phyloP scores from a whole-genome alignment of 2,797 vertebrate genomes.

The Pangasius macronema region DNA sequence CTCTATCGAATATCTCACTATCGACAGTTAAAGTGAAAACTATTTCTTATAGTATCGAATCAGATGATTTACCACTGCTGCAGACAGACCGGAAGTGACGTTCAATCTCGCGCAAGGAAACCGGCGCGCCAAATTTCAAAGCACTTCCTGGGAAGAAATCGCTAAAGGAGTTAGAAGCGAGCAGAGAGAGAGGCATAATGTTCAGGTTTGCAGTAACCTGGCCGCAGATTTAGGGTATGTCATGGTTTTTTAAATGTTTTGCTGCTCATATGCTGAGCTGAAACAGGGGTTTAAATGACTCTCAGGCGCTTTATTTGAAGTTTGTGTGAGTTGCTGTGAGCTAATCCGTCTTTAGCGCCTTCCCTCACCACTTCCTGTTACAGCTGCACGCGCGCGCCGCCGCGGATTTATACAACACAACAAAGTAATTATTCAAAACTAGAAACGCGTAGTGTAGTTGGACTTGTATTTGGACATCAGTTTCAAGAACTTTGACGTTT shows the following conservation, averaged over 20 bases:
- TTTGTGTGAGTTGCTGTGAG: not conserved
- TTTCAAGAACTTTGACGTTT: not conserved
- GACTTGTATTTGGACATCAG: not conserved
- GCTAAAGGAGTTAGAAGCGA: slow-evolving; percentile 37
- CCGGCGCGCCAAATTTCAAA: slow-evolving; percentile 88
- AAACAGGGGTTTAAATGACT: not conserved
- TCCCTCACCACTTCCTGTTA: slow-evolving; percentile 3
- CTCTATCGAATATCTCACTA: not conserved
- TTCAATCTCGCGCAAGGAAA: slow-evolving; percentile 64
- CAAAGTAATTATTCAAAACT: not conserved
- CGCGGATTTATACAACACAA: too few species aligned
- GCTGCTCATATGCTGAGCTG: not conserved
- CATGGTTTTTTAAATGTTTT: not conserved
- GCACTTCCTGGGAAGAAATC: slow-evolving; percentile 75
- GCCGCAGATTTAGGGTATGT: slow-evolving; percentile 34
- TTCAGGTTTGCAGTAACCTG: not conserved
- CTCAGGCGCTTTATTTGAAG: not conserved
- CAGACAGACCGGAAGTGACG: slow-evolving; percentile 68
- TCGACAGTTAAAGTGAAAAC: not conserved
- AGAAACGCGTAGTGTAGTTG: not conserved
- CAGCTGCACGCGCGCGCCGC: not conserved
- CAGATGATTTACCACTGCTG: not conserved
- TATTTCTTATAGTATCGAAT: not conserved
- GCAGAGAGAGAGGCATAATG: slow-evolving; percentile 35
- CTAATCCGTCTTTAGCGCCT: not conserved